These are phyloP conservation scores for Himalopsyche phryganea DNA, from an alignment of 1,140 invertebrate genomes.

Conservation along the genomic window DNA sequence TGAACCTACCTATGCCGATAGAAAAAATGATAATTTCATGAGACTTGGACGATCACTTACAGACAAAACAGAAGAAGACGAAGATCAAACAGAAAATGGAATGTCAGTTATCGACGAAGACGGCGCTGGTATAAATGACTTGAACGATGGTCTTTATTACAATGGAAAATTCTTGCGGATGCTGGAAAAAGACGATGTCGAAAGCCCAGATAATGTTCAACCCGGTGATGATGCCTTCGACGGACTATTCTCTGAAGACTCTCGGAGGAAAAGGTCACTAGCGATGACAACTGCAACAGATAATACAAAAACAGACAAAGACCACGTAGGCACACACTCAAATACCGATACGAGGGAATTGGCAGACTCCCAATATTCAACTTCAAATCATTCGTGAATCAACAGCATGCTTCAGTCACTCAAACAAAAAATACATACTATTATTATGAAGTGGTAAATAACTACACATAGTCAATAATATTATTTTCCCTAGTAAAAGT, in stretches of 20 bases:
- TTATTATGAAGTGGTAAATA: too few relatives aligned
- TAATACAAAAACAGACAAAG: too few relatives aligned
- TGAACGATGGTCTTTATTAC: slow-evolving; percentile 17
- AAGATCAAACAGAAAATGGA: slow-evolving; percentile 1
- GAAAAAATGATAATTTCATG: slow-evolving; percentile 31
- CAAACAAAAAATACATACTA: too few relatives aligned
- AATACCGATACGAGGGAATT: too few relatives aligned
- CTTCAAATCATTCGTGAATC: too few relatives aligned
- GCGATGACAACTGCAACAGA: background rate
- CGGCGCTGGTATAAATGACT: slow-evolving; percentile 1
- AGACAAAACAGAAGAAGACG: slow-evolving; percentile 15
- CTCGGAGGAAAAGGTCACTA: slow-evolving; percentile 25
- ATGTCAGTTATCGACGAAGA: background rate
- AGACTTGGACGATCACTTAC: slow-evolving; percentile 23
- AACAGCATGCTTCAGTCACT: too few relatives aligned
- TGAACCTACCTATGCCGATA: slow-evolving; percentile 9
- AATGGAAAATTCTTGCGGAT: slow-evolving; percentile 22
- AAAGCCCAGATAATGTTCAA: slow-evolving; percentile 11
- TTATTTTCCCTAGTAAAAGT: too few relatives aligned
- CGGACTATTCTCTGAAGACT: slow-evolving; percentile 25
- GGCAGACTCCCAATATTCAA: too few relatives aligned
- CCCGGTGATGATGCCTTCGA: slow-evolving; percentile 22
- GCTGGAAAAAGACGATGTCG: slow-evolving; percentile 11
- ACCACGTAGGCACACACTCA: too few relatives aligned
- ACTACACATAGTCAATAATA: too few relatives aligned